Evolutionary conservation across 2,113 vertebrate genomes (phyloP).

Genomic region (Thinocorus orbignyianus): DNA sequence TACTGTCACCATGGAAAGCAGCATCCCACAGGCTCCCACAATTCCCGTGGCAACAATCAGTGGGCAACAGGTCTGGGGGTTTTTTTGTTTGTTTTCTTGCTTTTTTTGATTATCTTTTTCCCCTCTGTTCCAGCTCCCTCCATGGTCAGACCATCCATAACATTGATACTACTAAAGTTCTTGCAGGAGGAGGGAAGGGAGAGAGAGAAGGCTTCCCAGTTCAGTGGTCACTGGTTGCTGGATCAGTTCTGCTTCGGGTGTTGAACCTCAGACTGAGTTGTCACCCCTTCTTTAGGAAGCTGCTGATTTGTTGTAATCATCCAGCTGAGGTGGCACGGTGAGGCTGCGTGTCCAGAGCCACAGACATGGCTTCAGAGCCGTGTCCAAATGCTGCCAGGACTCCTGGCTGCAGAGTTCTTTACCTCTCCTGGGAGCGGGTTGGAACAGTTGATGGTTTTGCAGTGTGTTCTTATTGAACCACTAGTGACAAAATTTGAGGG

Average conservation of each 20-base stretch:
- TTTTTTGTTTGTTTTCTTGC: too few species aligned
- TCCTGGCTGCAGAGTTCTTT: not conserved
- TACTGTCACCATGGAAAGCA: constrained; percentile 92
- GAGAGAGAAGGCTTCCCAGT: not conserved
- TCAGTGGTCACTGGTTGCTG: not conserved
- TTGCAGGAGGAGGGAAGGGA: not conserved
- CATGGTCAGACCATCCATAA: not conserved
- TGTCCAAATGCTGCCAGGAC: not conserved
- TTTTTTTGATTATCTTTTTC: not conserved
- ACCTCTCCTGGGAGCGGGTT: not conserved
- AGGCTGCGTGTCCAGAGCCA: not conserved
- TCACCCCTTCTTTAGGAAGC: not conserved
- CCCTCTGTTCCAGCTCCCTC: not conserved
- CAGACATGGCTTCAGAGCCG: not conserved
- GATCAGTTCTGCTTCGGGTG: not conserved
- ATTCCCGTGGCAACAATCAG: constrained; percentile 99
- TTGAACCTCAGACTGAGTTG: not conserved
- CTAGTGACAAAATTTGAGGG: not conserved
- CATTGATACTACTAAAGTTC: not conserved
- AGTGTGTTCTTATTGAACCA: not conserved
- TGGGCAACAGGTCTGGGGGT: constrained; percentile 86
- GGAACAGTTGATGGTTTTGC: not conserved
- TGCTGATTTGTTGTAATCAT: not conserved
- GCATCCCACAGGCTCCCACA: constrained; percentile 87
- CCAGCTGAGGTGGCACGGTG: not conserved